Conservation (phyloP, 2,113 vertebrate genomes). For the Notothenia coriiceps region DNA sequence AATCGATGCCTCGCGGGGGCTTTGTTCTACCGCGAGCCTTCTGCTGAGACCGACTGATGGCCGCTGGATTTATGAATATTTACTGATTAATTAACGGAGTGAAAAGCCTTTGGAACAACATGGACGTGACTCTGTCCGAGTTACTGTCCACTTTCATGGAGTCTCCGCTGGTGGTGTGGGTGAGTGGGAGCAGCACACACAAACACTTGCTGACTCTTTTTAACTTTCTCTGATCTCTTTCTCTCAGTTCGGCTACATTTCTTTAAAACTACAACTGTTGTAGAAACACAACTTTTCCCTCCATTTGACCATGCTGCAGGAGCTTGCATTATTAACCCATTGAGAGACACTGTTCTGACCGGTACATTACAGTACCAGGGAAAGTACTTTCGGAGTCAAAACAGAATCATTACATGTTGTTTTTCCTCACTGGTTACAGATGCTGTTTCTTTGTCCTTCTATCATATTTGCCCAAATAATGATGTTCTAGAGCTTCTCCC, state of each 20-base stretch:
- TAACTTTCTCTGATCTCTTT: not conserved
- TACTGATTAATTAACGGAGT: slow-evolving; percentile 7
- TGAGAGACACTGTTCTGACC: not conserved
- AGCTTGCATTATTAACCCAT: not conserved
- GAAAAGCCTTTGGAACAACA: slow-evolving; percentile 26
- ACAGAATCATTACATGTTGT: not conserved
- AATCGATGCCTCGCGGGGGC: slow-evolving; percentile 65
- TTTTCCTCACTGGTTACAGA: not conserved
- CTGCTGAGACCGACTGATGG: slow-evolving; percentile 36
- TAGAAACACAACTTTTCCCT: not conserved
- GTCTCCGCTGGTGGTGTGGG: slow-evolving; percentile 78
- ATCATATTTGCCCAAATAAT: not conserved
- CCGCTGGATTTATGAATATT: slow-evolving; percentile 35
- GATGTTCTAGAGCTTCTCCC: too few species aligned
- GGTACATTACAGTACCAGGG: not conserved
- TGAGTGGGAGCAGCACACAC: slow-evolving; percentile 58
- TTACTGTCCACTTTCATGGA: slow-evolving; percentile 76
- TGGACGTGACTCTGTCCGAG: slow-evolving; percentile 79
- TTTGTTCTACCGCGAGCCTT: slow-evolving; percentile 70
- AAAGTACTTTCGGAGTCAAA: not conserved
- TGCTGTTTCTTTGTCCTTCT: not conserved
- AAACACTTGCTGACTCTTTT: slow-evolving; percentile 1
- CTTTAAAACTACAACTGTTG: not conserved
- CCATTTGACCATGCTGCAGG: too few species aligned
- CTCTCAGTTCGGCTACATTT: not conserved